Conservation (phyloP, 2,888 invertebrate species). For the Scaptomyza cyrtandrae region DNA sequence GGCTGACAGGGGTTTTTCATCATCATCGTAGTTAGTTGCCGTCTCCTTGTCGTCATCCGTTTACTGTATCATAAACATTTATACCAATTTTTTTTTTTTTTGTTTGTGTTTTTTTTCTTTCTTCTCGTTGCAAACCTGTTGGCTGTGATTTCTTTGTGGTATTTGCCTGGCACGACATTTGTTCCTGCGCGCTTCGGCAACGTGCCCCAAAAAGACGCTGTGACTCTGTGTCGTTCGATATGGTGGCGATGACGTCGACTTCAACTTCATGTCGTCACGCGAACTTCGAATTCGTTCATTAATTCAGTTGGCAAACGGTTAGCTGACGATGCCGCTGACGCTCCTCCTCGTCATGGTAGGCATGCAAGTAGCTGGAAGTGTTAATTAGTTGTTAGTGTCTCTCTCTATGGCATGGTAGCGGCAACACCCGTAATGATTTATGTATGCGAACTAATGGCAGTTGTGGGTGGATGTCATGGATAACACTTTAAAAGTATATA, state of each 20-base stretch:
- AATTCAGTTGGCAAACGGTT: conserved; percentile 77
- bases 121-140: conserved; percentile 65
- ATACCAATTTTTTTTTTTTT: conserved; percentile 57
- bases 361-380: conserved; percentile 77
- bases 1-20: conserved; percentile 63
- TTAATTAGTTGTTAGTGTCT: conserved; percentile 75
- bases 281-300: conserved; percentile 76
- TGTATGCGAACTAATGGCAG: conserved; percentile 38
- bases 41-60: conserved; percentile 60
- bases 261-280: conserved; percentile 76
- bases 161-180: conserved; percentile 77
- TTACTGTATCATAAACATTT: conserved; percentile 78
- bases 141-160: conserved; percentile 64
- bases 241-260: conserved; percentile 45
- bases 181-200: conserved; percentile 56
- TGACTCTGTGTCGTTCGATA: conserved; percentile 33
- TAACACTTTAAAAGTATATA: conserved; percentile 2
- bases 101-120: conserved; percentile 40
- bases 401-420: conserved; percentile 16
- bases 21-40: conserved; percentile 53
- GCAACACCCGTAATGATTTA: conserved; percentile 33
- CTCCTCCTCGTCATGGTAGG: conserved; percentile 51
- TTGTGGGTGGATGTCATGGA: conserved; percentile 44
- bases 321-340: conserved; percentile 34
- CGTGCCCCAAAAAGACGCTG: conserved; percentile 51